A percentile compares a stretch with the other conserved stretches of the same genome.
Conservation (phyloP, 1,140 invertebrate genomes). For the Adelges cooleyi region DNA sequence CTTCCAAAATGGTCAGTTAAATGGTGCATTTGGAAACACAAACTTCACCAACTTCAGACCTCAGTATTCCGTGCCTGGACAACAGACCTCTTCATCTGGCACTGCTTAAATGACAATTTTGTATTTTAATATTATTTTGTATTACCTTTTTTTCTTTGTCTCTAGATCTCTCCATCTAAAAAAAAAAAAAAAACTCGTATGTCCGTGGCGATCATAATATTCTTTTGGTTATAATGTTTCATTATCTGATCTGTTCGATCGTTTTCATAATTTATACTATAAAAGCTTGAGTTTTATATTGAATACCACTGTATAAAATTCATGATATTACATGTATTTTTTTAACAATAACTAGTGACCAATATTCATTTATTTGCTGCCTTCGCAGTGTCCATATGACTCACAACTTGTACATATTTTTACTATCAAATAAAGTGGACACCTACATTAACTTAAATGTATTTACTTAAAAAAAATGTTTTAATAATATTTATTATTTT, state of each 20-base stretch:
- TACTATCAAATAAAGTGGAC: conserved; percentile 11
- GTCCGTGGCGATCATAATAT: neutral
- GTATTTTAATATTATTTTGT: conserved; percentile 6
- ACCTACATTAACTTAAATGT: conserved; percentile 21
- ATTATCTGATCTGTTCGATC: neutral
- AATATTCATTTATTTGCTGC: neutral
- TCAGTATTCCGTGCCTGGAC: conserved; percentile 79
- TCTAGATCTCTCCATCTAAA: conserved; percentile 23
- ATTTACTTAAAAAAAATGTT: conserved; percentile 25
- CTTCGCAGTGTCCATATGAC: neutral
- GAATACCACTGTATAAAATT: conserved; percentile 10
- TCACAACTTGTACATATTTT: neutral
- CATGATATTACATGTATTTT: neutral
- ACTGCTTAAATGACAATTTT: conserved; percentile 21
- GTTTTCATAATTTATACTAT: neutral
- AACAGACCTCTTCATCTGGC: conserved; percentile 45
- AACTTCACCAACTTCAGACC: conserved; percentile 80
- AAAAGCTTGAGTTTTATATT: conserved; percentile 17
- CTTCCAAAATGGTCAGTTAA: conserved; percentile 56
- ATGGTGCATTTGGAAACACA: conserved; percentile 58
- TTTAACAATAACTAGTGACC: neutral
- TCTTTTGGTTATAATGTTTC: neutral
- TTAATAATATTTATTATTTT: conserved; percentile 23
- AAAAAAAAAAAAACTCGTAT: neutral
- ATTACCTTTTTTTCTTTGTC: conserved; percentile 14